Conservation (phyloP, 2,797 vertebrate species). For the Helicolenus hilgendorfi region DNA sequence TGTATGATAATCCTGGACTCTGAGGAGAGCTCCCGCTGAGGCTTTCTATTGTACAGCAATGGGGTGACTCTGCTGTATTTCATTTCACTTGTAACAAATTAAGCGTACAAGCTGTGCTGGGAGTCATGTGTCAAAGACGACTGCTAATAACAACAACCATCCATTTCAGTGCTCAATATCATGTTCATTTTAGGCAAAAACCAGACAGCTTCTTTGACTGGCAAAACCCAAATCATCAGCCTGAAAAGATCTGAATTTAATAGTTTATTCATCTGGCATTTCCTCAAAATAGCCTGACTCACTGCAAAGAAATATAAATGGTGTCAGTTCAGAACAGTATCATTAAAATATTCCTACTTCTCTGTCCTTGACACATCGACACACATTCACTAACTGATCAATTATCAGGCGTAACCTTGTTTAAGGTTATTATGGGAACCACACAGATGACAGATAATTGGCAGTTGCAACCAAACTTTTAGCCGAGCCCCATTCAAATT, state of each 20-base stretch:
- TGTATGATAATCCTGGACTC: conserved; percentile 83
- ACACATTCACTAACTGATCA: conserved; percentile 15
- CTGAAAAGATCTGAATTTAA: conserved; percentile 56
- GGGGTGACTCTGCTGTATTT: conserved; percentile 44
- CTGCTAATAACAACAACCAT: background rate
- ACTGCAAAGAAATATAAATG: conserved; percentile 58
- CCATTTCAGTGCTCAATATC: background rate
- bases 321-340: conserved; percentile 10
- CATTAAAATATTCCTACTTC: conserved; percentile 15
- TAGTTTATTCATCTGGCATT: conserved; percentile 75
- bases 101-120: conserved; percentile 31
- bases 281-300: conserved; percentile 73
- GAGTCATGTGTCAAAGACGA: conserved; percentile 23
- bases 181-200: conserved; percentile 19
- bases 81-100: conserved; percentile 55
- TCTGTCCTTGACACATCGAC: conserved; percentile 23
- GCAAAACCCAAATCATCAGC: conserved; percentile 50
- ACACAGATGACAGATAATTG: background rate
- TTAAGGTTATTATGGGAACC: background rate
- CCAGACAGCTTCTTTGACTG: conserved; percentile 13
- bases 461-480: background rate
- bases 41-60: conserved; percentile 41
- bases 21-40: conserved; percentile 56
- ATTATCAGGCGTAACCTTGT: background rate
- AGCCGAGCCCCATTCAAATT: background rate